phyloP scores from a whole-genome alignment of 2,888 invertebrate genomes.

The Agrypnus murinus region DNA sequence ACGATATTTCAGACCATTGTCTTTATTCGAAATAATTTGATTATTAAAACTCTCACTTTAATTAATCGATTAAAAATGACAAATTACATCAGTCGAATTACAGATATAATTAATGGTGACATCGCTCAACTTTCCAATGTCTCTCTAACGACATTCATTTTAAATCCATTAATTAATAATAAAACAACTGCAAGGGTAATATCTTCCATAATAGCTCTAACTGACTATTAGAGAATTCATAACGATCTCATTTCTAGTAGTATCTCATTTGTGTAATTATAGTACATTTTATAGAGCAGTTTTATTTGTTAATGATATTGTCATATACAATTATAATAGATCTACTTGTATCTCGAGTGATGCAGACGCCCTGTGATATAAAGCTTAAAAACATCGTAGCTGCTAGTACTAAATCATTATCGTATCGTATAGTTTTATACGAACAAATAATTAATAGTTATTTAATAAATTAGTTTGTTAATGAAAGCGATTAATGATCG shows the following conservation, averaged over 20 bases:
- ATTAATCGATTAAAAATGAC: constrained; percentile 31
- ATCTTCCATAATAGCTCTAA: neutral
- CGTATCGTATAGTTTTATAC: no score
- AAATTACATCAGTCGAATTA: constrained; percentile 1
- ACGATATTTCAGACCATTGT: constrained; percentile 31
- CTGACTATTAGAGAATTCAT: neutral
- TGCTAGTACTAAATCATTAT: no score
- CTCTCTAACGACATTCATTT: constrained; percentile 14
- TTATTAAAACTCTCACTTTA: constrained; percentile 28
- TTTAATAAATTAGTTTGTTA: no score
- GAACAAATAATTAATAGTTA: no score
- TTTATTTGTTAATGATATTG: no score
- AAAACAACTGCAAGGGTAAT: constrained; percentile 16
- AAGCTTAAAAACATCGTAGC: no score
- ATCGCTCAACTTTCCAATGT: constrained; percentile 17
- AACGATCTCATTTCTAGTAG: neutral
- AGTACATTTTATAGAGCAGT: no score
- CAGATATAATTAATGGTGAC: constrained; percentile 19
- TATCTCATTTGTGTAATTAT: no score
- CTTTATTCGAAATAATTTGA: constrained; percentile 35
- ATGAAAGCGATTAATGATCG: no score
- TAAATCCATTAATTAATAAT: constrained; percentile 35
- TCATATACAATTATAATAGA: no score
- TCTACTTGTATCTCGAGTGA: no score
- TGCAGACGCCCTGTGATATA: no score